A percentile compares a stretch with the other conserved stretches of the same genome.
phyloP scores from a whole-genome alignment of 1,140 invertebrate species.

The Megalonaias nervosa region DNA sequence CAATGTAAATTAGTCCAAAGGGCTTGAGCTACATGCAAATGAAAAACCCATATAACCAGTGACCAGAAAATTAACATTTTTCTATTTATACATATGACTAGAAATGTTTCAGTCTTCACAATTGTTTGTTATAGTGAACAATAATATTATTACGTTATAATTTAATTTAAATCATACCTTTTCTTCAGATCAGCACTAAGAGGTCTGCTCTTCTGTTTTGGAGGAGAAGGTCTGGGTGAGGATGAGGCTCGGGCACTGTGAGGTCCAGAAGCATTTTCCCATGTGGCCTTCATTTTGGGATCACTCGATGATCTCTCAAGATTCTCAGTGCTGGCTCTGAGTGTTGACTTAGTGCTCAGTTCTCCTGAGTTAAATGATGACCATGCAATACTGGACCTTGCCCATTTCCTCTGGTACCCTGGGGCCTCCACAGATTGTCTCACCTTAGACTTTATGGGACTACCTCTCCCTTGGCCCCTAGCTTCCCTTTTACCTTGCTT shows the following conservation, averaged over 20 bases:
- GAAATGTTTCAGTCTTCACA: too few species aligned
- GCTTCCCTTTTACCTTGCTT: too few species aligned
- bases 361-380: constrained; percentile 35
- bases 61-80: too few species aligned
- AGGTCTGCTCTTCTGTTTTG: constrained; percentile 7
- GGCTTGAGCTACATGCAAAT: too few species aligned
- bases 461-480: constrained; percentile 1
- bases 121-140: too few species aligned
- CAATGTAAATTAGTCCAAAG: too few species aligned
- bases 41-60: too few species aligned
- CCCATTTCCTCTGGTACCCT: constrained; percentile 40
- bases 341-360: constrained; percentile 31
- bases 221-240: background rate
- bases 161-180: constrained; percentile 8
- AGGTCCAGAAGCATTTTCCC: too few species aligned
- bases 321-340: background rate
- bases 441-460: constrained; percentile 27
- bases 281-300: too few species aligned
- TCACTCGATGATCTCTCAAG: background rate
- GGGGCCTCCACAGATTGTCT: constrained; percentile 32
- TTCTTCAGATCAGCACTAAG: constrained; percentile 18
- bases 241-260: too few species aligned
- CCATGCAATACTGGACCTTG: constrained; percentile 40
- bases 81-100: too few species aligned
- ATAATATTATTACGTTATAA: background rate